Base-by-base conservation (phyloP, 2,113 vertebrate genomes). In the Serinus canaria region DNA sequence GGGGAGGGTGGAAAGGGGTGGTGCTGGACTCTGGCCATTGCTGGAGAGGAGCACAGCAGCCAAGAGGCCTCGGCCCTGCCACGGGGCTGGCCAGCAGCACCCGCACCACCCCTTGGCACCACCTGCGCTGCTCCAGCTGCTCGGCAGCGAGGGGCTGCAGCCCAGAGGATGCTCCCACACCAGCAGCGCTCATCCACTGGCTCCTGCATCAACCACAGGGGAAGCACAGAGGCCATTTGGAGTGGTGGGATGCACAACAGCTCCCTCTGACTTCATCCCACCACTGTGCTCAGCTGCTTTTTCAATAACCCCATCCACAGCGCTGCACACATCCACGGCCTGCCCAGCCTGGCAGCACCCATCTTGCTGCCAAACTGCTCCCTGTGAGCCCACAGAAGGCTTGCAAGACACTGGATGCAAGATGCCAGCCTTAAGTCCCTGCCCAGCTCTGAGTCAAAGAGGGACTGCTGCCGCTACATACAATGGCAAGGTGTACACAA, bases 1-100 rank as follows among this genome's bases (percentile, higher is more conserved):
- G 68, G 4, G 39, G 74, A 75, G 90, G 68, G 68, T 33, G 68
- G 86, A 66, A 49, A 92, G 75, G 83, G 86, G 86, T 70, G 84
- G 92, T 96, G 80, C 92, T 97, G 94, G 92, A 88, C 89, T 95
- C 74, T 4, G 6, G 72, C 81, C 89, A 87, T 44, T 4, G 10
- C 41, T 1, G 9, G 83, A 95, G 84, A 91, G 74, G n/a, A 94
- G 74, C 69, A 17, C 21, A 0, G 15, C 31, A 43, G 94, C 92
- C 84, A 85, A 96, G 44, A 92, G 73, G 92, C 87, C 92, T 92
- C 72, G 70, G 76, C 68, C 41, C 56, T 37, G 63, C 43, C 53
- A 35, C 0, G 10, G 69, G 83, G 73, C 21, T 0, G 0, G 73
- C 70, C 89, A 89, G 81, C 31, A 0, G 75, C 87, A 49, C 70